These are phyloP conservation scores for Montipora cactus DNA, from an alignment of 64 coral and sea anemone genomes.

Conservation along the genomic window DNA sequence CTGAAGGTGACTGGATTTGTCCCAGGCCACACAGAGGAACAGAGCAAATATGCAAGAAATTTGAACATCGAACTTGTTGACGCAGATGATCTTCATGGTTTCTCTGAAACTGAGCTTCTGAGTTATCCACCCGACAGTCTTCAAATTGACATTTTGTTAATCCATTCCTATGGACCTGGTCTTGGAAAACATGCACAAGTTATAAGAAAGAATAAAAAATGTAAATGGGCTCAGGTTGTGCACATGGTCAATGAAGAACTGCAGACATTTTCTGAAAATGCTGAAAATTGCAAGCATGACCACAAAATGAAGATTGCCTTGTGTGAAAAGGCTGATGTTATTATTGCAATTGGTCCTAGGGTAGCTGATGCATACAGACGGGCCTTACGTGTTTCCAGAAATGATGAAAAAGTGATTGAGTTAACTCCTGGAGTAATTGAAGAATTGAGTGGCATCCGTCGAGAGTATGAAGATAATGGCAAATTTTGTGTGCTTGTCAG, in stretches of 20 bases:
- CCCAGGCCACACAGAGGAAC: not conserved
- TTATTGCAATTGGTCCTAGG: constrained; percentile 29
- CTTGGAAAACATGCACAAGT: constrained; percentile 15
- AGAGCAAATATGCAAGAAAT: not conserved
- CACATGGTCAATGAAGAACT: not conserved
- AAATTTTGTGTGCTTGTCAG: constrained; percentile 3
- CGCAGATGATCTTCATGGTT: not conserved
- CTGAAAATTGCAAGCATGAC: not conserved
- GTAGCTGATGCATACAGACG: not conserved
- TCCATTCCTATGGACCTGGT: not conserved
- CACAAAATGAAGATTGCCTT: not conserved
- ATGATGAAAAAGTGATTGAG: not conserved
- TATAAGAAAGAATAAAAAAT: constrained; percentile 8
- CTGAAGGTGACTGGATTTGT: constrained; percentile 36
- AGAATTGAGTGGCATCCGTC: not conserved
- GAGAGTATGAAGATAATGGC: not conserved
- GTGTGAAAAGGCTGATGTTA: constrained; percentile 23
- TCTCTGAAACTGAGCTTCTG: not conserved
- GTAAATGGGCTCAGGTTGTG: constrained; percentile 37
- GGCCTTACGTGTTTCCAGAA: not conserved
- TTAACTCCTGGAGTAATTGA: constrained; percentile 29
- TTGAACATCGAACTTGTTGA: constrained; percentile 30
- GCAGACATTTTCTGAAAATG: not conserved
- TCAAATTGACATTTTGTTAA: constrained; percentile 33
- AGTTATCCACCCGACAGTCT: constrained; percentile 15